Base-by-base conservation (phyloP, 2,113 vertebrate genomes). In the Sphaerodactylus townsendi region DNA sequence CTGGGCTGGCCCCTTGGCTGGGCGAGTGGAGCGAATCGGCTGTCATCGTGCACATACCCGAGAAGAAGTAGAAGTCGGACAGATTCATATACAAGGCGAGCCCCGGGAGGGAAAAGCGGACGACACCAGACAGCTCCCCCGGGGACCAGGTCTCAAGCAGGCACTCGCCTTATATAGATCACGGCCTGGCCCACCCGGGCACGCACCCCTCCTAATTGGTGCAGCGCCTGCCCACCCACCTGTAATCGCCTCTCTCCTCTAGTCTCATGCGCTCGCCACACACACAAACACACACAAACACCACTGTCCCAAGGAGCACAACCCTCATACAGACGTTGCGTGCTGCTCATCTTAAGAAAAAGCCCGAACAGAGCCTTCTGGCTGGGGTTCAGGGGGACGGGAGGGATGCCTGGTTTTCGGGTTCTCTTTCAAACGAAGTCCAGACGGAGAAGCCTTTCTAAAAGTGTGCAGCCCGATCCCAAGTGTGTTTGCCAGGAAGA, bases 21-120 rank as follows among this genome's bases (percentile, higher is more conserved):
- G 81, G 95, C 92, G 73, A 95, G 86, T 53, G 96, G 93, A 85
- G 56, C 33, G 95, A 92, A 92, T 97, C 97, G 28, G 94, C 96
- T 87, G 96, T 96, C 96, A 97, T 97, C 95, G 95, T 97, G 95
- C 95, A 96, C 95, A 95, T 96, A 94, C 94, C 96, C 88, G 93
- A 93, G 87, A 96, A 96, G 91, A 96, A 97, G 56, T 97, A 95
- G 73, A 96, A 97, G 82, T 93, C 95, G 93, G 95, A 93, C 82
- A 97, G 96, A 96, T 97, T 97, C 97, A 97, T 97, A 97, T 96
- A 97, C 96, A 64, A 41, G 37, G 35, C 6, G 44, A 70, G 0
- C 70, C 77, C 19, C 30, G 50, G 33, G 77, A 56, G 48, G 7
- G 1, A 1, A 17, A 33, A 41, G 59, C 11, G 3, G 14, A 2